Conservation (phyloP, 2,113 vertebrate species). For the Pseudopipra pipra region DNA sequence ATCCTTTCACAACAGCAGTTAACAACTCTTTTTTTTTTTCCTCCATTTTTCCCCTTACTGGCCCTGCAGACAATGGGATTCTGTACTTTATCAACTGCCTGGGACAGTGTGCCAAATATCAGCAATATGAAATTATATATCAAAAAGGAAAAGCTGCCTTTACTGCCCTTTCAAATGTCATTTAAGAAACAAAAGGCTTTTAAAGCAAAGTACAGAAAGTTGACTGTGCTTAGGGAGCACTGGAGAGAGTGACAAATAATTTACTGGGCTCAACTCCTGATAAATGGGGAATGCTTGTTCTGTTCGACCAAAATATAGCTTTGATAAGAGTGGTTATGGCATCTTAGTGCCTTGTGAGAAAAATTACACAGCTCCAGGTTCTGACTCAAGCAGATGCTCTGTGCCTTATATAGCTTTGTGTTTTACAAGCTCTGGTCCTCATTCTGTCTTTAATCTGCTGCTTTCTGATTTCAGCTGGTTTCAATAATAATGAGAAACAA, state of each 20-base stretch:
- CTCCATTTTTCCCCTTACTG: neutral
- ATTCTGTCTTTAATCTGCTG: neutral
- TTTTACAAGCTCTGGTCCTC: neutral
- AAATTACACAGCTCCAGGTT: neutral
- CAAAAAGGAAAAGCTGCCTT: neutral
- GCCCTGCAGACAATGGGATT: neutral
- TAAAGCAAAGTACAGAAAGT: neutral
- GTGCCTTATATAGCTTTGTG: neutral
- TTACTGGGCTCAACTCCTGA: conserved; percentile 2
- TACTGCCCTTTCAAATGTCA: neutral
- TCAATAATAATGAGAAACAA: neutral
- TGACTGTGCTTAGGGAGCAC: neutral
- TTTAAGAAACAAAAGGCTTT: neutral
- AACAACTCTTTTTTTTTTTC: neutral
- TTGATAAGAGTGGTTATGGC: conserved; percentile 34
- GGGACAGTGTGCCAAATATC: neutral
- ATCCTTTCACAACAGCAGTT: neutral
- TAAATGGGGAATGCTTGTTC: conserved; percentile 30
- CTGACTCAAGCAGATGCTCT: neutral
- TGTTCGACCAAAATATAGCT: conserved; percentile 40
- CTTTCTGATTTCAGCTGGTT: neutral
- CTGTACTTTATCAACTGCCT: neutral
- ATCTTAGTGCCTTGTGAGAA: conserved; percentile 25
- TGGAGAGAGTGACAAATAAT: conserved; percentile 26
- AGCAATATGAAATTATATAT: neutral